Percentiles rank a stretch among this genome's conserved stretches.
Conservation (phyloP, 1,140 invertebrate genomes). For the Aricia agestis region DNA sequence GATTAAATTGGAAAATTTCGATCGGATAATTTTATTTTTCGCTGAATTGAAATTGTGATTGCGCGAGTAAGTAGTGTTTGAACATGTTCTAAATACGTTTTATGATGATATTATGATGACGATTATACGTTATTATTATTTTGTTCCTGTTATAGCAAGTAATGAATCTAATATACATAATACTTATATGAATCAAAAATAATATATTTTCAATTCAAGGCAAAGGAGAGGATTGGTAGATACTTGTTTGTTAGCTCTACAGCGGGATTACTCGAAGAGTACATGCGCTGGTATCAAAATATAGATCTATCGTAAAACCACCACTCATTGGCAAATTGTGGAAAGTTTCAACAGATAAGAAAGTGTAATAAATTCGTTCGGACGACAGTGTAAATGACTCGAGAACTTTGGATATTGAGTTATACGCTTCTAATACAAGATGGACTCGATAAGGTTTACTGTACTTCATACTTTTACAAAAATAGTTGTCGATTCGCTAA, state of each 20-base stretch:
- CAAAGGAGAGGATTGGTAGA: no score
- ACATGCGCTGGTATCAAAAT: not conserved
- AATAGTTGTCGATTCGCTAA: not conserved
- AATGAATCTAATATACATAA: no score
- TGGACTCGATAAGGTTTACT: slow-evolving; percentile 5
- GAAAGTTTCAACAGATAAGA: slow-evolving; percentile 6
- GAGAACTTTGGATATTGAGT: slow-evolving; percentile 6
- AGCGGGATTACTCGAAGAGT: not conserved
- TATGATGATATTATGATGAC: no score
- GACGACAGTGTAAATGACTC: slow-evolving; percentile 11
- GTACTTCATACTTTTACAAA: not conserved
- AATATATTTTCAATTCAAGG: not conserved
- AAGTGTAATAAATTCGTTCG: slow-evolving; percentile 8
- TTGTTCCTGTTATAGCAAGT: no score
- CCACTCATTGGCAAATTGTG: slow-evolving; percentile 7
- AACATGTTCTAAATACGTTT: not conserved
- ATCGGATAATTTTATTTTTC: slow-evolving; percentile 33
- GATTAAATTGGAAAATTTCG: slow-evolving; percentile 56
- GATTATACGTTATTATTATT: no score
- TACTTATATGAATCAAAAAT: no score
- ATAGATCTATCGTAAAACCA: slow-evolving; percentile 1
- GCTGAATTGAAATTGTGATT: slow-evolving; percentile 23
- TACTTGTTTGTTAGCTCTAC: no score
- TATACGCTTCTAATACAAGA: slow-evolving; percentile 8
- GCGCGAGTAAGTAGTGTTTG: slow-evolving; percentile 5